Conservation (phyloP, 2,113 vertebrate species). For the Synodontis membranacea region DNA sequence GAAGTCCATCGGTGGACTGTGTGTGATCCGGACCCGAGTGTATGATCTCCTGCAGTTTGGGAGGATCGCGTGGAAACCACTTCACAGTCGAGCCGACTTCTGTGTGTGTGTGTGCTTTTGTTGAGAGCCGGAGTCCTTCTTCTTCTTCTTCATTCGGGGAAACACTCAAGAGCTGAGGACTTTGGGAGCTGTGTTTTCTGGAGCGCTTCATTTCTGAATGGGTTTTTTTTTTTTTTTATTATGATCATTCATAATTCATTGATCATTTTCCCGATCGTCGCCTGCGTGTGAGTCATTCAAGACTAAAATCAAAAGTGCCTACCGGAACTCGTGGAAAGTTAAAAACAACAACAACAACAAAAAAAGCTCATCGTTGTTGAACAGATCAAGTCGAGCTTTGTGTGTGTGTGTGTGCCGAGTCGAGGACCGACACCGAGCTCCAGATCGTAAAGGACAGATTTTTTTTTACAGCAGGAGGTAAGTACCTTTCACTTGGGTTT, state of each 20-base stretch:
- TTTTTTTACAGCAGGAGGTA: slow-evolving; percentile 41
- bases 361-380: slow-evolving; percentile 29
- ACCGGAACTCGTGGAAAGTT: slow-evolving; percentile 3
- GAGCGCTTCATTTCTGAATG: not conserved
- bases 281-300: slow-evolving; percentile 13
- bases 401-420: too few species aligned
- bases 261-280: slow-evolving; percentile 25
- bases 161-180: not conserved
- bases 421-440: not conserved
- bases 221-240: too few species aligned
- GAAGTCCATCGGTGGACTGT: not conserved
- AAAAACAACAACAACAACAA: too few species aligned
- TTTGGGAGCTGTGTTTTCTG: too few species aligned
- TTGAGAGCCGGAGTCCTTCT: not conserved
- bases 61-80: not conserved
- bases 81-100: not conserved
- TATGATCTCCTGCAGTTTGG: not conserved
- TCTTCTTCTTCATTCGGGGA: not conserved
- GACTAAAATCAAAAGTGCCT: not conserved
- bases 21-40: too few species aligned
- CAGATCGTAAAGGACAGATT: slow-evolving; percentile 28
- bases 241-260: slow-evolving; percentile 44
- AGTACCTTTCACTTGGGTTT: slow-evolving; percentile 24
- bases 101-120: not conserved
- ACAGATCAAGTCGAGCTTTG: slow-evolving; percentile 43